These are phyloP conservation scores for Scyliorhinus canicula DNA, from an alignment of 2,797 vertebrate genomes.

Conservation along the genomic window DNA sequence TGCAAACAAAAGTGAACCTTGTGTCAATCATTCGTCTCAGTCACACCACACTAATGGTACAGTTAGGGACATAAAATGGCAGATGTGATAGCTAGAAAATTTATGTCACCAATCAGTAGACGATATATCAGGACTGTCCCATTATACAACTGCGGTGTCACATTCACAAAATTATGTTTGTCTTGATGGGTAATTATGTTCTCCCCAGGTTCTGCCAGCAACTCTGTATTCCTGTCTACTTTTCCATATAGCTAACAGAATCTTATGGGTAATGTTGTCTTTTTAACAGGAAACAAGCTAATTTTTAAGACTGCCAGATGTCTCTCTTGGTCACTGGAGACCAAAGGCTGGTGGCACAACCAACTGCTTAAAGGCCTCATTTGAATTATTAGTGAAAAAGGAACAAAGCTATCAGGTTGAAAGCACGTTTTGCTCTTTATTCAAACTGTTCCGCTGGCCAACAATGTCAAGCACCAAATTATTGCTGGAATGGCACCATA, in stretches of 20 bases:
- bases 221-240: background rate
- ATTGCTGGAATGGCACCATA: background rate
- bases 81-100: slow-evolving; percentile 3
- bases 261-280: background rate
- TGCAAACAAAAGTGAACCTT: background rate
- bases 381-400: background rate
- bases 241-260: background rate
- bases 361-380: background rate
- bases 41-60: background rate
- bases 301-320: slow-evolving; percentile 30
- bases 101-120: slow-evolving; percentile 6
- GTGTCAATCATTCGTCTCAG: background rate
- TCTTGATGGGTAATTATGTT: slow-evolving; percentile 24
- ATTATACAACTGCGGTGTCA: background rate
- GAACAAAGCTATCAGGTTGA: background rate
- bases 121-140: slow-evolving; percentile 14
- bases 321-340: background rate
- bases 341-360: background rate
- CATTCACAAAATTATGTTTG: slow-evolving; percentile 6
- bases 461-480: background rate
- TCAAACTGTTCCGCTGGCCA: background rate
- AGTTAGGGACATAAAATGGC: slow-evolving; percentile 7
- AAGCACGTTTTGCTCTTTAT: slow-evolving; percentile 19
- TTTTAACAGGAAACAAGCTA: slow-evolving; percentile 18
- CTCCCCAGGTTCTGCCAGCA: background rate